phyloP scores from a whole-genome alignment of 2,113 vertebrate genomes.

The Loxodonta africana region DNA sequence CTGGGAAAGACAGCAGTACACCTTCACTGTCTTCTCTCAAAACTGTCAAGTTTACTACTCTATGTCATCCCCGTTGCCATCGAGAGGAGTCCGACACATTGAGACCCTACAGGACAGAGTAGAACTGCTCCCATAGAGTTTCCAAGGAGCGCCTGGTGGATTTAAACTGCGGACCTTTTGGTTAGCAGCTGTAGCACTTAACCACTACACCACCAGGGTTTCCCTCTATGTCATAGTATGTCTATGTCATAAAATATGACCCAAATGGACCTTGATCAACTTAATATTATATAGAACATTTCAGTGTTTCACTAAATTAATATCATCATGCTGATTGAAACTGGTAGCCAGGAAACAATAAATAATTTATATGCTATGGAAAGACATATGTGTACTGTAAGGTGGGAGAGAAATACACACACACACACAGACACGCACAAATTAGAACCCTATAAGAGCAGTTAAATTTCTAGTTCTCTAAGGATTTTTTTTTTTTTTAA shows the following conservation, averaged over 20 bases:
- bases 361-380: background rate
- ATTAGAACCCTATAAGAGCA: background rate
- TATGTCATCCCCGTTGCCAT: background rate
- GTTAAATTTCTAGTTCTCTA: background rate
- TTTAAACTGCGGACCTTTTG: too few relatives aligned
- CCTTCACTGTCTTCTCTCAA: too few relatives aligned
- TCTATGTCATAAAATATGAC: background rate
- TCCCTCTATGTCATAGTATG: too few relatives aligned
- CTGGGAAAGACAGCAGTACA: background rate
- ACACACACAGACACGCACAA: too few relatives aligned
- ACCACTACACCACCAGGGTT: too few relatives aligned
- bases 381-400: background rate
- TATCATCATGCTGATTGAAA: background rate
- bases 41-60: background rate
- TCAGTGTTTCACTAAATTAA: background rate
- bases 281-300: background rate
- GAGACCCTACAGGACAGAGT: too few relatives aligned
- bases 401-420: background rate
- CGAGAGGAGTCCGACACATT: too few relatives aligned
- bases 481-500: too few relatives aligned
- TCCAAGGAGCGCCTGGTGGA: too few relatives aligned
- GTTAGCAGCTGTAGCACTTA: too few relatives aligned
- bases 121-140: too few relatives aligned
- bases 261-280: background rate
- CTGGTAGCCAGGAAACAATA: background rate